These are phyloP conservation scores for Nephila pilipes DNA, from an alignment of 1,140 invertebrate species.

Conservation along the genomic window DNA sequence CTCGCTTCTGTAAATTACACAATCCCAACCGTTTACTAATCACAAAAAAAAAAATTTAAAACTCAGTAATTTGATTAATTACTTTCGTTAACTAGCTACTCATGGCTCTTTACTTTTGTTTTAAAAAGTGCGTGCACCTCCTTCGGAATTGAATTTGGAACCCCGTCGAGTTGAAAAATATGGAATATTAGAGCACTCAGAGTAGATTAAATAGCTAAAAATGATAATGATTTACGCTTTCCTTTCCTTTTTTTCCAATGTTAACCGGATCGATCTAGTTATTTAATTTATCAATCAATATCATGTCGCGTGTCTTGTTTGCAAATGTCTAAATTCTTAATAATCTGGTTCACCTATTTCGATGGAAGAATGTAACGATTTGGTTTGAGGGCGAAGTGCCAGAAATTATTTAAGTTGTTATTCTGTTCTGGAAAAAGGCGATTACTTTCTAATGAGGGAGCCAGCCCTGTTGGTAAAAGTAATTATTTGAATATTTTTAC, in stretches of 20 bases:
- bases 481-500: too few relatives aligned
- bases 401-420: background rate
- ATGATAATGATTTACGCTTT: background rate
- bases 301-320: background rate
- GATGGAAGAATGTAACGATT: background rate
- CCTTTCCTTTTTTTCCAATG: background rate
- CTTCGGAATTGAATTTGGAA: background rate
- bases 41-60: background rate
- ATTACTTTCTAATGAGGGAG: too few relatives aligned
- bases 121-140: background rate
- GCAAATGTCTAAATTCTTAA: background rate
- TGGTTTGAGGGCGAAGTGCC: background rate
- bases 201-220: background rate
- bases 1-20: background rate
- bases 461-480: too few relatives aligned
- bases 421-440: too few relatives aligned
- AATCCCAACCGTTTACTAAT: background rate
- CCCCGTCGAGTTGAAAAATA: background rate
- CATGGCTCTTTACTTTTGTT: background rate
- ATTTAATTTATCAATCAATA: constrained; percentile 7
- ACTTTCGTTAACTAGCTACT: background rate
- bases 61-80: background rate
- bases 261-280: background rate
- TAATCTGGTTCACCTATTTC: background rate
- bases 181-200: background rate